These are phyloP conservation scores for Euphydryas editha DNA, from an alignment of 2,888 invertebrate species.

Conservation along the genomic window DNA sequence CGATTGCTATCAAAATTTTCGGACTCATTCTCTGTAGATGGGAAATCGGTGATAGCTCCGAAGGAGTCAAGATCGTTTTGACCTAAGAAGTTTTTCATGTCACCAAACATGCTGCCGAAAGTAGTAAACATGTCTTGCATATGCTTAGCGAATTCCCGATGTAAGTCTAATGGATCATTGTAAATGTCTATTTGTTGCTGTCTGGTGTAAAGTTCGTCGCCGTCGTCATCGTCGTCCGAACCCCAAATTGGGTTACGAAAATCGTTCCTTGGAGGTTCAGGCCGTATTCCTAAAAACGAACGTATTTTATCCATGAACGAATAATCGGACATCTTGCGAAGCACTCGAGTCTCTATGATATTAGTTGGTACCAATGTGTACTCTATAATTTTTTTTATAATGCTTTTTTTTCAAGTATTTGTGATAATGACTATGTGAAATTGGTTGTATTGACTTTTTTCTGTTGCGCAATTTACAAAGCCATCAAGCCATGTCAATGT, in stretches of 20 bases:
- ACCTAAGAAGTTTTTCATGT: constrained; percentile 62
- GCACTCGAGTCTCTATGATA: constrained; percentile 34
- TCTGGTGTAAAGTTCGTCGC: constrained; percentile 70
- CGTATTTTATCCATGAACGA: constrained; percentile 67
- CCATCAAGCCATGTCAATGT: constrained; percentile 9
- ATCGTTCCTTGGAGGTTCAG: constrained; percentile 68
- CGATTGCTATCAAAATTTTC: constrained; percentile 58
- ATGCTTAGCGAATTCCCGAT: constrained; percentile 64
- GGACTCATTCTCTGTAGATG: constrained; percentile 36
- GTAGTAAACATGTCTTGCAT: constrained; percentile 70
- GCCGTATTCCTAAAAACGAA: constrained; percentile 64
- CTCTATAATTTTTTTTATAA: neutral
- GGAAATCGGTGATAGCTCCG: constrained; percentile 39
- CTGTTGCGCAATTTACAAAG: constrained; percentile 70
- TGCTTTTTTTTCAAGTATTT: constrained; percentile 28
- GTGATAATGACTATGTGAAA: constrained; percentile 38
- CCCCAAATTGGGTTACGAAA: constrained; percentile 80
- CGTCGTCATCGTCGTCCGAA: constrained; percentile 73
- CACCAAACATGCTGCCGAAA: constrained; percentile 69
- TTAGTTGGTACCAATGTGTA: no score
- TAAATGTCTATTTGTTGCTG: constrained; percentile 55
- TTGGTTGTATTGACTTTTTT: constrained; percentile 37
- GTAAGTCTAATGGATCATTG: constrained; percentile 55
- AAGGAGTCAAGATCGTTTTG: constrained; percentile 54
- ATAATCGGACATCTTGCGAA: constrained; percentile 45